These are phyloP conservation scores for Yponomeuta sedellus DNA, from an alignment of 2,888 invertebrate species.

Conservation along the genomic window DNA sequence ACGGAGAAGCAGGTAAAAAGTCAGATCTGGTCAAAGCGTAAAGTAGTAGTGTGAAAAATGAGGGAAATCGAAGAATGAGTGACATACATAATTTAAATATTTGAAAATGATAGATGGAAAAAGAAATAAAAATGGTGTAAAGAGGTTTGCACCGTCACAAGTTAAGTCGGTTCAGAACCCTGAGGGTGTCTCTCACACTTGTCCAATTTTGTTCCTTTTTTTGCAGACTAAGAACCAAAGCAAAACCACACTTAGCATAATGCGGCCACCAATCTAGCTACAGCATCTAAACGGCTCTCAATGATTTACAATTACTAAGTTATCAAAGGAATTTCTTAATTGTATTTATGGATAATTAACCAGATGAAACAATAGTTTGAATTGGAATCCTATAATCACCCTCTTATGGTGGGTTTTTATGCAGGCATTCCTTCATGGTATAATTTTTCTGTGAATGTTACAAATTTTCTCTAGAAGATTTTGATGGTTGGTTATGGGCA, in stretches of 20 bases:
- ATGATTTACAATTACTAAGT: not conserved
- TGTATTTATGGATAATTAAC: constrained; percentile 1
- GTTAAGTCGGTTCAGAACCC: too few species aligned
- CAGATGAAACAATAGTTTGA: not conserved
- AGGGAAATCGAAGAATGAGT: too few species aligned
- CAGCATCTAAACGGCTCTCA: not conserved
- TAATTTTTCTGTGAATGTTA: not conserved
- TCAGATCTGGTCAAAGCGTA: too few species aligned
- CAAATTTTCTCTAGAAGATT: not conserved
- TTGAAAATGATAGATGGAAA: too few species aligned
- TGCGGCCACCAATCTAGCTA: not conserved
- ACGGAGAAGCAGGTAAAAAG: too few species aligned
- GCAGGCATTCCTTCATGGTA: not conserved
- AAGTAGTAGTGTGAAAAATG: too few species aligned
- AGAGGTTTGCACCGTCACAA: too few species aligned
- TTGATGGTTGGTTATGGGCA: too few species aligned
- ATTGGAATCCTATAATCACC: constrained; percentile 1
- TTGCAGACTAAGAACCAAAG: not conserved
- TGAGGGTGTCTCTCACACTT: too few species aligned
- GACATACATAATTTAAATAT: too few species aligned
- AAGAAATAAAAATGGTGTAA: too few species aligned
- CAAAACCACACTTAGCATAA: not conserved
- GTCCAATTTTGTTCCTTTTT: too few species aligned
- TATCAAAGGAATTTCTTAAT: not conserved
- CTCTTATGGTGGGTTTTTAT: not conserved